phyloP scores from a whole-genome alignment of 2,888 invertebrate species.

The Noctua janthina region DNA sequence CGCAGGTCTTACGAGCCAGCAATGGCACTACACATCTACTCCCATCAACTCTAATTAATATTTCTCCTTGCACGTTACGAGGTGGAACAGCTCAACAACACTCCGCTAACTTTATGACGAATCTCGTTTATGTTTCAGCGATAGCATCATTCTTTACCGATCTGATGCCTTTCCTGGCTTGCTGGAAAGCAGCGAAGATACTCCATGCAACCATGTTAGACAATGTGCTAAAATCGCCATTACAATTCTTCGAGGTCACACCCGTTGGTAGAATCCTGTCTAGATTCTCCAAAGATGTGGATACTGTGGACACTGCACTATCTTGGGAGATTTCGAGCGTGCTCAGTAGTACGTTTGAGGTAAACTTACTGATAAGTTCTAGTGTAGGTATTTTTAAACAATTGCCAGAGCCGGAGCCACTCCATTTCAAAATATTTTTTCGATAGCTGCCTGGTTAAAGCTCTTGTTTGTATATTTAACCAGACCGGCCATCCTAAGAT shows the following conservation, averaged over 20 bases:
- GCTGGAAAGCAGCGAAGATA: slow-evolving; percentile 92
- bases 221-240: slow-evolving; percentile 92
- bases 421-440: neutral
- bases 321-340: slow-evolving; percentile 92
- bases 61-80: neutral
- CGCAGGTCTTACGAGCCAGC: too few relatives aligned
- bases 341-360: slow-evolving; percentile 93
- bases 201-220: slow-evolving; percentile 91
- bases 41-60: neutral
- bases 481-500: too few relatives aligned
- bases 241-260: slow-evolving; percentile 95
- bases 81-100: neutral
- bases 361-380: slow-evolving; percentile 77
- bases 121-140: slow-evolving; percentile 90
- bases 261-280: slow-evolving; percentile 93
- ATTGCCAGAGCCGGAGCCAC: too few relatives aligned
- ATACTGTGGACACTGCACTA: slow-evolving; percentile 92
- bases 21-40: too few relatives aligned
- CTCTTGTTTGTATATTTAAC: neutral
- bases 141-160: slow-evolving; percentile 92
- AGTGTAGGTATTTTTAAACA: neutral
- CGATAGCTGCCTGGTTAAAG: neutral
- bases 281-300: slow-evolving; percentile 94
- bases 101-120: slow-evolving; percentile 1
- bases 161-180: slow-evolving; percentile 92